These are phyloP conservation scores for Acanthurus lineatus DNA, from an alignment of 2,797 vertebrate genomes.

Conservation along the genomic window DNA sequence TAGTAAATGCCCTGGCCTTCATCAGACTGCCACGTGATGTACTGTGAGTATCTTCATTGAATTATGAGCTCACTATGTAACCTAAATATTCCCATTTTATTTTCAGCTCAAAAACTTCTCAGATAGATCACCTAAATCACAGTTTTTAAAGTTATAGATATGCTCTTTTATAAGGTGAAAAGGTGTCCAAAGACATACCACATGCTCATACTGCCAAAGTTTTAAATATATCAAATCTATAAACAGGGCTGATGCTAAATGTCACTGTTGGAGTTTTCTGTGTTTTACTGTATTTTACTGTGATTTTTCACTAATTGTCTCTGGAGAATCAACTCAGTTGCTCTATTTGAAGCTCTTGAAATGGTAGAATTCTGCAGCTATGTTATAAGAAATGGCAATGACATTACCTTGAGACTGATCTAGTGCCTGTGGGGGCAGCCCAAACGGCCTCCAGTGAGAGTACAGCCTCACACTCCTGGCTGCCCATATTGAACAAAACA, in stretches of 20 bases:
- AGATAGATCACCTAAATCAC: neutral
- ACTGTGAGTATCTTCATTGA: neutral
- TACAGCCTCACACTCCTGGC: slow-evolving; percentile 73
- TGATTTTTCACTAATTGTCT: slow-evolving; percentile 30
- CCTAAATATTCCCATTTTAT: neutral
- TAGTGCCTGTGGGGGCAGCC: slow-evolving; percentile 64
- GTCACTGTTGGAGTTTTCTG: slow-evolving; percentile 16
- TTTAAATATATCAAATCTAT: neutral
- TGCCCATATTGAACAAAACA: slow-evolving; percentile 79
- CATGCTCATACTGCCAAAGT: neutral
- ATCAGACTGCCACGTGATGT: neutral
- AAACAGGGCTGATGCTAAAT: slow-evolving; percentile 10
- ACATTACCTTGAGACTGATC: slow-evolving; percentile 77
- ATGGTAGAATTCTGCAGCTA: slow-evolving; percentile 48
- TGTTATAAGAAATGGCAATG: slow-evolving; percentile 72
- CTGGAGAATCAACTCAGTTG: slow-evolving; percentile 30
- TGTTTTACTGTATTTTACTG: slow-evolving; percentile 25
- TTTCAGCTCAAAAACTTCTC: neutral
- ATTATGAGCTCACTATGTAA: neutral
- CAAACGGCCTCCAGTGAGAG: slow-evolving; percentile 51
- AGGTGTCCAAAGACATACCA: neutral
- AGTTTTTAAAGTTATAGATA: neutral
- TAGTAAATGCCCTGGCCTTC: neutral
- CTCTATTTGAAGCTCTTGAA: slow-evolving; percentile 28
- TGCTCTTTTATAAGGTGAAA: neutral